phyloP scores from a whole-genome alignment of 1,140 invertebrate species.

The Eupristina koningsbergeri region DNA sequence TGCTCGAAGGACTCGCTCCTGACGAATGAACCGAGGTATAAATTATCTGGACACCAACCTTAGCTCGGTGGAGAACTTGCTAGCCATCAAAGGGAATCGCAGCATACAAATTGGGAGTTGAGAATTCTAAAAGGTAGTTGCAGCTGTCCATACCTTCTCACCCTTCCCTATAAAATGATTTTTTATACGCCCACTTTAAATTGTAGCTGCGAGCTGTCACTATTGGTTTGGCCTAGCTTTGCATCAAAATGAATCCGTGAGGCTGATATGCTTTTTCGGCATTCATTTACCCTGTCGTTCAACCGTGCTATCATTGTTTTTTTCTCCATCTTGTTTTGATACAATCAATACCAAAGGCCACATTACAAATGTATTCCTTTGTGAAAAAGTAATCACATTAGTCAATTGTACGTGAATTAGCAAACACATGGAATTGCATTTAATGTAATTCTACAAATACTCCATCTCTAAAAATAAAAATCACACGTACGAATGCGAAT shows the following conservation, averaged over 20 bases:
- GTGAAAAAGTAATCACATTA: too few relatives aligned
- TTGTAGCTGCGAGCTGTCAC: neutral
- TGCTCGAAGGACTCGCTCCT: slow-evolving; percentile 48
- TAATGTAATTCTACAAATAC: too few relatives aligned
- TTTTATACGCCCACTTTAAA: neutral
- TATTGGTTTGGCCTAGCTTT: neutral
- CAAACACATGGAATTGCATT: too few relatives aligned
- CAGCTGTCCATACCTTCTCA: neutral
- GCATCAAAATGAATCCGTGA: neutral
- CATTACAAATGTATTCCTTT: too few relatives aligned
- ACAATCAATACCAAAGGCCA: too few relatives aligned
- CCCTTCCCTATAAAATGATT: neutral
- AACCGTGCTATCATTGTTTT: neutral
- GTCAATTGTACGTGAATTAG: too few relatives aligned
- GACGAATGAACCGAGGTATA: slow-evolving; percentile 54
- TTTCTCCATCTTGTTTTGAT: too few relatives aligned
- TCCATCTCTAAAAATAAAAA: too few relatives aligned
- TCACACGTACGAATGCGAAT: too few relatives aligned
- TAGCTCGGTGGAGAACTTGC: slow-evolving; percentile 20
- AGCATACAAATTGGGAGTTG: neutral
- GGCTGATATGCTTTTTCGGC: neutral
- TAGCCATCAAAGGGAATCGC: slow-evolving; percentile 27
- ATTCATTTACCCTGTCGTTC: neutral
- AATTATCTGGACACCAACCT: slow-evolving; percentile 46
- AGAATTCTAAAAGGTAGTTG: neutral